These are phyloP conservation scores for Nymphalis urticae DNA, from an alignment of 2,888 invertebrate species.

Conservation along the genomic window DNA sequence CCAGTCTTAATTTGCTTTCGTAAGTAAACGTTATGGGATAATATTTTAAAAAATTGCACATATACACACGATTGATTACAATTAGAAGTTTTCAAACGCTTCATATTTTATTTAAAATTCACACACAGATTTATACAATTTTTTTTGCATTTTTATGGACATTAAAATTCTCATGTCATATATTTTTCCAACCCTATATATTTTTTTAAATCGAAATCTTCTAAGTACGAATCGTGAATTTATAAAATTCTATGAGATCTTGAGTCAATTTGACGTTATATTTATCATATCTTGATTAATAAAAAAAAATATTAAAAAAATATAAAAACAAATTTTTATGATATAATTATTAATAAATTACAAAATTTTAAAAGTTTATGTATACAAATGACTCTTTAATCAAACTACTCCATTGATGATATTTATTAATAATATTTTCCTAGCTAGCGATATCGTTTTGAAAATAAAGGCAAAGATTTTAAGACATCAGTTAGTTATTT, in stretches of 20 bases:
- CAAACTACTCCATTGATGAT: not conserved
- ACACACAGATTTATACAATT: constrained; percentile 2
- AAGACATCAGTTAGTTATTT: not conserved
- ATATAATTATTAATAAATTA: not conserved
- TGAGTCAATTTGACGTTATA: constrained; percentile 18
- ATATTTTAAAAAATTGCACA: constrained; percentile 14
- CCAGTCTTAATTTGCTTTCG: constrained; percentile 25
- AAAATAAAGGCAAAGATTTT: not conserved
- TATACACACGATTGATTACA: constrained; percentile 4
- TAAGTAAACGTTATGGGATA: constrained; percentile 10
- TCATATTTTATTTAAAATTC: constrained; percentile 6
- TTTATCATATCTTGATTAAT: not conserved
- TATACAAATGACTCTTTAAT: constrained; percentile 10
- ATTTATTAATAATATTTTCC: not conserved
- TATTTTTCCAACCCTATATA: not conserved
- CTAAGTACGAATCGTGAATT: constrained; percentile 45
- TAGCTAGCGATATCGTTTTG: not conserved
- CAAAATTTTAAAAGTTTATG: not conserved
- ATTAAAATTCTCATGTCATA: not conserved
- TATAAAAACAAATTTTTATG: not conserved
- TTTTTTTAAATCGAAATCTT: constrained; percentile 5
- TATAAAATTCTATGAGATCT: constrained; percentile 52
- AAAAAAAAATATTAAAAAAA: not conserved
- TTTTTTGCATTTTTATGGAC: not conserved
- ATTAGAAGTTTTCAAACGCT: constrained; percentile 3